Conservation (phyloP, 2,113 vertebrate species). For the Nerophis ophidion region DNA sequence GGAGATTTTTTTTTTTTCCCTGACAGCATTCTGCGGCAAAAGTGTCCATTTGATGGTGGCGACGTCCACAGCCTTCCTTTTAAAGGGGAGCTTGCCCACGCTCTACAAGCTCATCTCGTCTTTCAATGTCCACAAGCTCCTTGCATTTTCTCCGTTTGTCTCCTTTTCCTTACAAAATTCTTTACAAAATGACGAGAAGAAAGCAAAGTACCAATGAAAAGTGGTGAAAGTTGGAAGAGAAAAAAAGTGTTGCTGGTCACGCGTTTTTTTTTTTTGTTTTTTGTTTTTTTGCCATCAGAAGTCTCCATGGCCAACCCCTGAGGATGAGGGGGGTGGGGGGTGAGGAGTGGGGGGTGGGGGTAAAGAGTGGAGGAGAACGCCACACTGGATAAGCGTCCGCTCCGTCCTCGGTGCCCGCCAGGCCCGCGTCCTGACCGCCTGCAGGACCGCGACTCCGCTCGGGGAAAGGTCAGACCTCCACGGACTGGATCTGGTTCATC, state of each 20-base stretch:
- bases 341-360: conserved; percentile 37
- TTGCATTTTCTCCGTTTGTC: conserved; percentile 55
- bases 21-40: conserved; percentile 51
- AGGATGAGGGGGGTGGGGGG: conserved; percentile 31
- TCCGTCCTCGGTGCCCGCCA: conserved; percentile 37
- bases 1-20: conserved; percentile 13
- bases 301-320: conserved; percentile 28
- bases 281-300: conserved; percentile 4
- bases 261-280: conserved; percentile 38
- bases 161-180: conserved; percentile 66
- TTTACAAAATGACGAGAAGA: conserved; percentile 71
- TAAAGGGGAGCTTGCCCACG: conserved; percentile 74
- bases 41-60: conserved; percentile 53
- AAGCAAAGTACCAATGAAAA: conserved; percentile 51
- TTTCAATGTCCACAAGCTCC: conserved; percentile 71
- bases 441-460: conserved; percentile 13
- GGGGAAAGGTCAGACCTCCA: conserved; percentile 90
- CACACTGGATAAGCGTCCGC: conserved; percentile 45
- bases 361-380: conserved; percentile 56
- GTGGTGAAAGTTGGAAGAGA: conserved; percentile 48
- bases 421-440: conserved; percentile 23
- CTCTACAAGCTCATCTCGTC: conserved; percentile 63
- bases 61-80: conserved; percentile 58
- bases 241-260: conserved; percentile 49
- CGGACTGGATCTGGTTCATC: conserved; percentile 99